These are phyloP conservation scores for Cyclura pinguis DNA, from an alignment of 2,797 vertebrate genomes.

Conservation along the genomic window DNA sequence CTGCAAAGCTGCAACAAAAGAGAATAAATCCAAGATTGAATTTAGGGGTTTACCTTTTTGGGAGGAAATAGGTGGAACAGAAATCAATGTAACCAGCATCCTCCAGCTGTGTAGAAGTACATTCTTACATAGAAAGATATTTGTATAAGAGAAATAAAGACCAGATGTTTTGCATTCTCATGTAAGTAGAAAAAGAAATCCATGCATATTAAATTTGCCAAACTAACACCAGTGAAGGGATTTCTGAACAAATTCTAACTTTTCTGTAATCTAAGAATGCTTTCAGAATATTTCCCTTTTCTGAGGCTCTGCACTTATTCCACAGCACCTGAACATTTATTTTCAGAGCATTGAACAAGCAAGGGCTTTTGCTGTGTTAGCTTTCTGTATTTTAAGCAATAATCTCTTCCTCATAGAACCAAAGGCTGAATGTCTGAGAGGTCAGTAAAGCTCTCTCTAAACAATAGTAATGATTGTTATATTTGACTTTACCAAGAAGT, in stretches of 20 bases:
- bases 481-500: constrained; percentile 24
- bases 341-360: not conserved
- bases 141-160: not conserved
- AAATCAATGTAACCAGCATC: not conserved
- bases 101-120: too few species aligned
- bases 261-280: not conserved
- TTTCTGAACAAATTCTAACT: not conserved
- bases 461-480: constrained; percentile 20
- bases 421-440: not conserved
- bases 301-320: not conserved
- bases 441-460: constrained; percentile 1
- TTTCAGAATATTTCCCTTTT: not conserved
- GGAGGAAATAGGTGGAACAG: not conserved
- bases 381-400: constrained; percentile 16
- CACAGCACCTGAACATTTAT: not conserved
- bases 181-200: not conserved
- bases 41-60: not conserved
- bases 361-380: not conserved
- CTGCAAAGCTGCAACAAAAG: not conserved
- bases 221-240: not conserved
- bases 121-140: not conserved
- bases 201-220: not conserved
- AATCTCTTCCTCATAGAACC: constrained; percentile 2
- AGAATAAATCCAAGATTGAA: not conserved
- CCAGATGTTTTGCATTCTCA: not conserved